Evolutionary conservation across 2,888 invertebrate genomes (phyloP), one percentile per base, ranked within the genome.

Genomic region (Drepana falcataria): DNA sequence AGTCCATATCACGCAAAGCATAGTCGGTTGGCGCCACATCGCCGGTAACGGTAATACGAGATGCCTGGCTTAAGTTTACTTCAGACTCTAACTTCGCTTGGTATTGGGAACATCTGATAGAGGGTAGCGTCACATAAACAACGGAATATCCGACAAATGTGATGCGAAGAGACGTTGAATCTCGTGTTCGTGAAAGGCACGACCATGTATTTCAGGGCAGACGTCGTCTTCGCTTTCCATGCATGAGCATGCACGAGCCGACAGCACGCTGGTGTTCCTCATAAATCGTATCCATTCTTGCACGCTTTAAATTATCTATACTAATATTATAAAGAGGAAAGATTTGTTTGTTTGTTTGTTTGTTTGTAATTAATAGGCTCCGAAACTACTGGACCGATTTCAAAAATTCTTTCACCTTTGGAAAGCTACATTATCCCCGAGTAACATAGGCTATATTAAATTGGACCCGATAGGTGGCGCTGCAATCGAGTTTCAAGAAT

Each of bases 31-130:
- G 89, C 88, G 89, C 87, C 87, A 75, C 68, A 69, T 71, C 65
- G 81, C 67, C 73, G 77, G 75, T 89, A 90, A 89, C 89, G 90
- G 90, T 89, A 90, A 87, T 84, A 85, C 89, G 75, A 88, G 84
- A 81, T 85, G 81, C 83, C 84, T 82, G 77, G 79, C 77, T 77
- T 77, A 77, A 77, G 79, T 79, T 76, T 68, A 77, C 75, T 76
- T 71, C 73, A 72, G 75, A 73, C 73, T 64, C 61, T 68, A 73
- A 76, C 68, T 65, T 72, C 65, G 68, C 66, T 68, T 68, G 65
- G 70, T 68, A 71, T 63, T 65, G 57, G 61, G 61, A 68, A 67
- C 65, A 64, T 60, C 60, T 60, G 65, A 65, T 66, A 69, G n/a
- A 54, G 59, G 69, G 63, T 35, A n/a, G 9, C 54, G 54, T 35